Evolutionary conservation across 2,113 vertebrate genomes (phyloP).

Genomic region (Calidris pugnax): DNA sequence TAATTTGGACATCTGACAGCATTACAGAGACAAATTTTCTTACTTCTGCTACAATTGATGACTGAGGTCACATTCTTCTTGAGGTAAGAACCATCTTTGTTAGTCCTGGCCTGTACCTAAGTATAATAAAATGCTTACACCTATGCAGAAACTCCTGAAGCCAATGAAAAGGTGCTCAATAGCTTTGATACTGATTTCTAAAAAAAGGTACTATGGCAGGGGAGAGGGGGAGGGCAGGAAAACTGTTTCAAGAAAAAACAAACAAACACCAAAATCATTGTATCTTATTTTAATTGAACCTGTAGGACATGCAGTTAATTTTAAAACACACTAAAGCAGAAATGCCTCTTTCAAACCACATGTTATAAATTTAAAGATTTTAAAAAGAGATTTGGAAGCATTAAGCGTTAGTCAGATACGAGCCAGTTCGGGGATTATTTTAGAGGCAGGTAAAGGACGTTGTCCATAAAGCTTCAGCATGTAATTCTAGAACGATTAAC

Average conservation of each 20-base stretch:
- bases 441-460: background rate
- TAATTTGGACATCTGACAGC: background rate
- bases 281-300: background rate
- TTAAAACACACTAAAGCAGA: background rate
- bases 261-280: background rate
- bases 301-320: background rate
- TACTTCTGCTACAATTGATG: background rate
- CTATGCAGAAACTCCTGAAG: background rate
- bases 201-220: background rate
- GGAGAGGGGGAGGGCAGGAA: background rate
- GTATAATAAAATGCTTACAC: background rate
- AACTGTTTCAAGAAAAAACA: background rate
- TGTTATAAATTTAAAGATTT: background rate
- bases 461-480: background rate
- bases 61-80: background rate
- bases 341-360: background rate
- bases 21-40: background rate
- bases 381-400: background rate
- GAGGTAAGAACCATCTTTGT: background rate
- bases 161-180: background rate
- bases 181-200: background rate
- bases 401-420: background rate
- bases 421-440: background rate
- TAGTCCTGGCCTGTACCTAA: background rate
- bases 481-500: conserved; percentile 33